Percentiles rank a stretch among this genome's conserved stretches.
phyloP scores from a whole-genome alignment of 2,797 vertebrate genomes.

The Phalloptychus januarius region DNA sequence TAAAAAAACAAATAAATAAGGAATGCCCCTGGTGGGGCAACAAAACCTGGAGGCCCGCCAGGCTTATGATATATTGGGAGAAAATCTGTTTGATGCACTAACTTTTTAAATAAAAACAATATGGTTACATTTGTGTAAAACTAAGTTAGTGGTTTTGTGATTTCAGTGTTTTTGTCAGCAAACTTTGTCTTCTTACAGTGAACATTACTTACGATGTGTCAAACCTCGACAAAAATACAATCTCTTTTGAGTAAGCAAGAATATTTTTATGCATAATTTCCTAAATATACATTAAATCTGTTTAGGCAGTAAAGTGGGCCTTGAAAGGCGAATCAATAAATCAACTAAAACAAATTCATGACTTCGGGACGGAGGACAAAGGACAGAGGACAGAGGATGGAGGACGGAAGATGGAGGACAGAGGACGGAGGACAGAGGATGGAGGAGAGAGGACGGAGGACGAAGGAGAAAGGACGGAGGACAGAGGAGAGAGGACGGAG shows the following conservation, averaged over 20 bases:
- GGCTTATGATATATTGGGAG: too few relatives aligned
- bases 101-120: not conserved
- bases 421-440: not conserved
- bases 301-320: not conserved
- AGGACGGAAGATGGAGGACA: too few relatives aligned
- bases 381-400: too few relatives aligned
- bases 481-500: too few relatives aligned
- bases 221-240: not conserved
- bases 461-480: too few relatives aligned
- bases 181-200: not conserved
- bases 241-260: too few relatives aligned
- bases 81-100: not conserved
- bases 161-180: not conserved
- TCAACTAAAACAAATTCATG: not conserved
- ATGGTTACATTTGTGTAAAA: not conserved
- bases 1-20: too few relatives aligned
- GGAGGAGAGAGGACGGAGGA: too few relatives aligned
- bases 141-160: not conserved
- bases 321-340: not conserved
- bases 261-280: not conserved
- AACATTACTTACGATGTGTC: not conserved
- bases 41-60: too few relatives aligned
- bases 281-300: not conserved
- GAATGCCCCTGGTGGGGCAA: too few relatives aligned
- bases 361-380: too few relatives aligned